Evolutionary conservation across 35 echinoderm and acorn worm species (phyloP).

Genomic region (Strongylocentrotus purpuratus): DNA sequence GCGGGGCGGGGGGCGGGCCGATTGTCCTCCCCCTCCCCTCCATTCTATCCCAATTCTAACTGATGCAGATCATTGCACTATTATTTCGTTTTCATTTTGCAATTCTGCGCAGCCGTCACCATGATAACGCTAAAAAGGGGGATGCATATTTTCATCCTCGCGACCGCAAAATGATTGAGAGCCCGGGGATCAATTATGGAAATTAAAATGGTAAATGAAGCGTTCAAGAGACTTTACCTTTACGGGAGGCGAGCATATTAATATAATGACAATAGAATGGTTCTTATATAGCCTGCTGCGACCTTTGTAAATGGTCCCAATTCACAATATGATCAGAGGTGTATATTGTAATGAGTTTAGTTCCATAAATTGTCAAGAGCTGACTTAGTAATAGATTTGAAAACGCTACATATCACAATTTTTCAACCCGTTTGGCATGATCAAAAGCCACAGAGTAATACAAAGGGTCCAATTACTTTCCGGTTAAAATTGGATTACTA

Average conservation of each 20-base stretch:
- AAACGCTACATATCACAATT: not conserved
- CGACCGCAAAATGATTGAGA: not conserved
- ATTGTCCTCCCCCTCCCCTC: too few species aligned
- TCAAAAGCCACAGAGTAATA: not conserved
- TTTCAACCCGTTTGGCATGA: not conserved
- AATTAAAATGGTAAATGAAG: constrained; percentile 6
- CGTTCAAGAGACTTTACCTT: not conserved
- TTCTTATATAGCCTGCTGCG: too few species aligned
- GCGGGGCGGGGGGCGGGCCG: too few species aligned
- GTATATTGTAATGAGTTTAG: not conserved
- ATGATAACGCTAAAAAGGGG: not conserved
- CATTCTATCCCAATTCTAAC: too few species aligned
- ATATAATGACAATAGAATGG: too few species aligned
- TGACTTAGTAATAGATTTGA: not conserved
- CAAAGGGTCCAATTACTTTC: not conserved
- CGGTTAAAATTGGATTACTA: not conserved
- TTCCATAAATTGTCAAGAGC: not conserved
- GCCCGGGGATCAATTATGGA: not conserved
- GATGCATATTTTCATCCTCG: not conserved
- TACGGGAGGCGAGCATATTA: not conserved
- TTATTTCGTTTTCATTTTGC: not conserved
- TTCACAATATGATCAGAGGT: too few species aligned
- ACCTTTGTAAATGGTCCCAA: too few species aligned
- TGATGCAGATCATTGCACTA: not conserved
- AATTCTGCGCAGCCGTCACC: not conserved